Evolutionary conservation across 2,113 vertebrate genomes (phyloP).

Genomic region (Plectropomus leopardus): DNA sequence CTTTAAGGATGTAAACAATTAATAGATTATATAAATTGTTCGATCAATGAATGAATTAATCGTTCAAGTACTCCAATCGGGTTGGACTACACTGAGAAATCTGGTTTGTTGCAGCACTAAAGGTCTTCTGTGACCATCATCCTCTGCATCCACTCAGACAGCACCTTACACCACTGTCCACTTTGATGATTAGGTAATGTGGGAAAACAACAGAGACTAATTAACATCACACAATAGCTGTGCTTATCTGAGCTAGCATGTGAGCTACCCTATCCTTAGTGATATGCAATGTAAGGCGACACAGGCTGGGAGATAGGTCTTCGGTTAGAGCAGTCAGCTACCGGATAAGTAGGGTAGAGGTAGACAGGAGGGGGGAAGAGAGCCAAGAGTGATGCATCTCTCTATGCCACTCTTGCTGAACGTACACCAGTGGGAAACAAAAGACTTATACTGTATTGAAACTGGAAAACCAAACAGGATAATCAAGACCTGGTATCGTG

Average conservation of each 20-base stretch:
- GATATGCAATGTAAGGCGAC: conserved; percentile 76
- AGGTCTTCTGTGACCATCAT: neutral
- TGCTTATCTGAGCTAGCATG: conserved; percentile 60
- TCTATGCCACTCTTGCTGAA: neutral
- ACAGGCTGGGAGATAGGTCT: conserved; percentile 70
- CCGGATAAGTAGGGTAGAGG: conserved; percentile 63
- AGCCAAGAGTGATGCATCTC: too few relatives aligned
- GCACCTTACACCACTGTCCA: conserved; percentile 23
- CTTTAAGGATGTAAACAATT: neutral
- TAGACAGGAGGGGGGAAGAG: conserved; percentile 1
- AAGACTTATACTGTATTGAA: neutral
- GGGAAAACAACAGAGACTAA: conserved; percentile 61
- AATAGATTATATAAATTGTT: neutral
- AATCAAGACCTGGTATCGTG: neutral
- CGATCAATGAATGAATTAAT: neutral
- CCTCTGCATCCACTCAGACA: conserved; percentile 24
- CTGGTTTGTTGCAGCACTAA: too few relatives aligned
- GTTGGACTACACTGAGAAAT: too few relatives aligned
- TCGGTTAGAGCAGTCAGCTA: conserved; percentile 4
- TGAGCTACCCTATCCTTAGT: conserved; percentile 73
- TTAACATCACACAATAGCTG: conserved; percentile 64
- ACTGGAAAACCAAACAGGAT: neutral
- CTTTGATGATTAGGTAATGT: conserved; percentile 64
- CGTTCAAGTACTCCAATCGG: neutral
- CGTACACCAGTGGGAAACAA: neutral